Evolutionary conservation across 2,797 vertebrate species (phyloP).

Genomic region (Peromyscus melanophrys): DNA sequence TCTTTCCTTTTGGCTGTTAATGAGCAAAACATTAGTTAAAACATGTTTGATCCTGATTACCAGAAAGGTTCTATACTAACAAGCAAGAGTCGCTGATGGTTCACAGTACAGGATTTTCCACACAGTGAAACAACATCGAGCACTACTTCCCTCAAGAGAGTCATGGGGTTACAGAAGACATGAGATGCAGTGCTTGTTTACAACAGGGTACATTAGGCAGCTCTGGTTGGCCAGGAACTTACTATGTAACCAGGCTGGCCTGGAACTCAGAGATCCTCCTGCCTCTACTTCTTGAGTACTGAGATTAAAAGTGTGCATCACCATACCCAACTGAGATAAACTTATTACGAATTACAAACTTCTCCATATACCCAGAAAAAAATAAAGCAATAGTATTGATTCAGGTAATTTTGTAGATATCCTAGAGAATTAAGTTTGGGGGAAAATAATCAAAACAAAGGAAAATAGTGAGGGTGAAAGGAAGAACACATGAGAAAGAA

Average conservation of each 20-base stretch:
- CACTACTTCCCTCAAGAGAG: neutral
- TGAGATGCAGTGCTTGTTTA: neutral
- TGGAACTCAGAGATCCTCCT: neutral
- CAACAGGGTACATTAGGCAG: neutral
- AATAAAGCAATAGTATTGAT: constrained; percentile 19
- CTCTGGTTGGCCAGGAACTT: neutral
- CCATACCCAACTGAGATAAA: neutral
- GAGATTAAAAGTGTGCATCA: neutral
- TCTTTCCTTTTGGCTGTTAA: neutral
- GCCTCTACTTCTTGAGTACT: neutral
- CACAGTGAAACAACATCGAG: neutral
- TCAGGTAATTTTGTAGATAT: neutral
- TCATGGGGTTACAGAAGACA: neutral
- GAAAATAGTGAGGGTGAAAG: neutral
- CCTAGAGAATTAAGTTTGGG: neutral
- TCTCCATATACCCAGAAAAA: neutral
- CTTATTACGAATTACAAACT: neutral
- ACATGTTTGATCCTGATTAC: neutral
- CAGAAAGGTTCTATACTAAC: neutral
- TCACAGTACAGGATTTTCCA: neutral
- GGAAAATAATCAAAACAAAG: neutral
- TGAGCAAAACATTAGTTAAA: constrained; percentile 4
- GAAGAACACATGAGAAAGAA: neutral
- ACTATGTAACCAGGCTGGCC: neutral
- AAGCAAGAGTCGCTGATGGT: neutral